These are phyloP conservation scores for Probosciger aterrimus DNA, from an alignment of 2,113 vertebrate genomes.

Conservation along the genomic window DNA sequence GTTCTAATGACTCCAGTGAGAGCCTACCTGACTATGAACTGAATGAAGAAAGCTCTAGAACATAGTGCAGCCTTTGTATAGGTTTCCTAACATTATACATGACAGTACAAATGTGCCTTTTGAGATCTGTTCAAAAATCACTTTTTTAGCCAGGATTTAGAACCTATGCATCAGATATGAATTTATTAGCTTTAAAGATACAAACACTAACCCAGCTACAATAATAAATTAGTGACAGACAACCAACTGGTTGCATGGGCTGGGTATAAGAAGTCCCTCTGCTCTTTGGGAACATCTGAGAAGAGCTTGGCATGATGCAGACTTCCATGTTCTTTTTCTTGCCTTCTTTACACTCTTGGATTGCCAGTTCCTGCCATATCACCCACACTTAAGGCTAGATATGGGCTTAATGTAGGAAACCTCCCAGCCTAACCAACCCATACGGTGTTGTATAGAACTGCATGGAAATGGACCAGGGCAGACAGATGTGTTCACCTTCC, in stretches of 20 bases:
- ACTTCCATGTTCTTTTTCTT: neutral
- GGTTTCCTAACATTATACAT: neutral
- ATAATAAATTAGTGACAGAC: neutral
- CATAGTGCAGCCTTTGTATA: neutral
- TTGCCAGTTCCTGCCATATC: neutral
- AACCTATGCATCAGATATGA: neutral
- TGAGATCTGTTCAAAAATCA: neutral
- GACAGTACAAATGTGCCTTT: neutral
- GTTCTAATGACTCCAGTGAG: neutral
- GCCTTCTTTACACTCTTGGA: neutral
- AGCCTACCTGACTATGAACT: neutral
- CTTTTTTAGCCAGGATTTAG: neutral
- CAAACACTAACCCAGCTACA: neutral
- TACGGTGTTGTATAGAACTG: neutral
- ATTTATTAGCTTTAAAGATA: neutral
- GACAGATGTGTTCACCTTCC: neutral
- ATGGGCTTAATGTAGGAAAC: neutral
- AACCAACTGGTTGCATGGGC: neutral
- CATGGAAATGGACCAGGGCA: neutral
- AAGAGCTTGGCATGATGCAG: neutral
- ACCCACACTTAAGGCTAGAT: neutral
- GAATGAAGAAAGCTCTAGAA: neutral
- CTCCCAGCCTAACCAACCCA: neutral
- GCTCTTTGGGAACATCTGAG: neutral
- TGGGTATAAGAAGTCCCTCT: neutral